phyloP scores from a whole-genome alignment of 1,140 invertebrate species.

The Ganaspis sp. region DNA sequence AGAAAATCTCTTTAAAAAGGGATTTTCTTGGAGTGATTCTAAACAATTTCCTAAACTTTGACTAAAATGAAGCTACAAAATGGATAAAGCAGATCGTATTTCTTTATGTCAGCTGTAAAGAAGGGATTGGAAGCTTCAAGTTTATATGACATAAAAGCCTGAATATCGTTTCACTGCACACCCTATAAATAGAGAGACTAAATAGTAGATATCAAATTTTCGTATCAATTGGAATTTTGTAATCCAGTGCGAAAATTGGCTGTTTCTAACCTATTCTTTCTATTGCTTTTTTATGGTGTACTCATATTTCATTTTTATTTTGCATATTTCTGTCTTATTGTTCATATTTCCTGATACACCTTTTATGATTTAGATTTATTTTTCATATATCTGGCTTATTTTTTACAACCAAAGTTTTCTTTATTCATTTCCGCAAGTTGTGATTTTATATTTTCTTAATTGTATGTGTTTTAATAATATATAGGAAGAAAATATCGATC shows the following conservation, averaged over 20 bases:
- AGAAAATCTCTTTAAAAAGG: background rate
- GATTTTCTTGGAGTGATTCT: background rate
- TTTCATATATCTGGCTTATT: too few species aligned
- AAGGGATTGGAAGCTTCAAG: slow-evolving; percentile 7
- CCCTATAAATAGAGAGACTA: slow-evolving; percentile 13
- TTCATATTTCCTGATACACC: too few species aligned
- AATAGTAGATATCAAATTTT: background rate
- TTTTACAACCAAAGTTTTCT: too few species aligned
- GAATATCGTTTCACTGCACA: slow-evolving; percentile 24
- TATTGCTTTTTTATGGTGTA: background rate
- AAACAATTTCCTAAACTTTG: slow-evolving; percentile 2
- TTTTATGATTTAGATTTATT: too few species aligned
- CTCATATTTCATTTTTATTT: background rate
- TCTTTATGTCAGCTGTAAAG: slow-evolving; percentile 14
- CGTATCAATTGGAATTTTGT: slow-evolving; percentile 23
- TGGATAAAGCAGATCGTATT: slow-evolving; percentile 5
- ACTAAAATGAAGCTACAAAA: slow-evolving; percentile 3
- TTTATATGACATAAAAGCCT: slow-evolving; percentile 26
- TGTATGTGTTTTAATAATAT: too few species aligned
- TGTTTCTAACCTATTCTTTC: background rate
- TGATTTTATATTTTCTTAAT: too few species aligned
- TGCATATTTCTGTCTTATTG: background rate
- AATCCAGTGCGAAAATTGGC: background rate
- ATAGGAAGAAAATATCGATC: too few species aligned
- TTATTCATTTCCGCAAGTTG: too few species aligned